A percentile compares a stretch with the other conserved stretches of the same genome.
phyloP scores from a whole-genome alignment of 2,113 vertebrate species.

The Pollimyrus isidori region DNA sequence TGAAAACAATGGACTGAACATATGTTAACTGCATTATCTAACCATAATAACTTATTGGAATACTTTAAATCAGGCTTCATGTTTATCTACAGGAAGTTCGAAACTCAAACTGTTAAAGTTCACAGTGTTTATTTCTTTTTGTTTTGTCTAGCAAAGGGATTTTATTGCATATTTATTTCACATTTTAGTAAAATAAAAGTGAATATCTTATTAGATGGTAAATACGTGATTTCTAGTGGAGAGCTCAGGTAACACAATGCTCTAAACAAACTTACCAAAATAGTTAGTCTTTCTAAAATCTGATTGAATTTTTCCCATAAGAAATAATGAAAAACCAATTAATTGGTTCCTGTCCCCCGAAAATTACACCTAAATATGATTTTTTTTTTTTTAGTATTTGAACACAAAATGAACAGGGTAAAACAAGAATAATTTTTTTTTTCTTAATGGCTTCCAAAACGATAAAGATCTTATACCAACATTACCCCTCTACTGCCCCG shows the following conservation, averaged over 20 bases:
- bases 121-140: background rate
- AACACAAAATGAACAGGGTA: too few species aligned
- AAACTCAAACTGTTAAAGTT: background rate
- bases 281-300: background rate
- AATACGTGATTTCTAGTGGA: background rate
- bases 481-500: too few species aligned
- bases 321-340: too few species aligned
- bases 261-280: background rate
- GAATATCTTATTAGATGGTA: background rate
- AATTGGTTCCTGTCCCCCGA: too few species aligned
- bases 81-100: background rate
- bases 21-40: background rate
- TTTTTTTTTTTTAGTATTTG: too few species aligned
- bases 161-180: background rate
- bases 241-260: background rate
- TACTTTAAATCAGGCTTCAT: background rate
- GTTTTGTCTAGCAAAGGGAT: background rate
- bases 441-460: too few species aligned
- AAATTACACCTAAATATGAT: background rate
- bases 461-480: too few species aligned
- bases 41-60: background rate
- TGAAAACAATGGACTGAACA: background rate
- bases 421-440: too few species aligned
- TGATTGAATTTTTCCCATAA: too few species aligned
- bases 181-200: background rate